Percentiles rank a stretch among this genome's conserved stretches.
phyloP scores from a whole-genome alignment of 2,113 vertebrate species.

The Oncorhynchus clarkii region DNA sequence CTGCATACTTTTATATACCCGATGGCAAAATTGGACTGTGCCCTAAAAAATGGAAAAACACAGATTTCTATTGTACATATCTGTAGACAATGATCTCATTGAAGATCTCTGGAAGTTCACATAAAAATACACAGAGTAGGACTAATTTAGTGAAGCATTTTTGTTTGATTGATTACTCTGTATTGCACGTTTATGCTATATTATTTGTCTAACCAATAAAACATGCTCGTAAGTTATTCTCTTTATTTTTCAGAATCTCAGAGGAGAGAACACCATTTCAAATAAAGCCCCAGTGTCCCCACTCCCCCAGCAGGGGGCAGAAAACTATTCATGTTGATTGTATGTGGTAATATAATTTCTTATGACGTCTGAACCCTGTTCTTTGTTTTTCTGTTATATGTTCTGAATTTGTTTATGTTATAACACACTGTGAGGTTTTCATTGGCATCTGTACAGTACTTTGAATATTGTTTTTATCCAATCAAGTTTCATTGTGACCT shows the following conservation, averaged over 20 bases:
- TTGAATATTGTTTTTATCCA: not conserved
- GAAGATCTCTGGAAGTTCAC: not conserved
- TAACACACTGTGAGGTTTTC: not conserved
- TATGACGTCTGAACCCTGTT: not conserved
- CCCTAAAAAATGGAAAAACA: not conserved
- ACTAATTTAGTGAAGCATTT: no score
- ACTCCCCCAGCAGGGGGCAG: conserved; percentile 54
- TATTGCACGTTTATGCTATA: not conserved
- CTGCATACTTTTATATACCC: not conserved
- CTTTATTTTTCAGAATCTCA: not conserved
- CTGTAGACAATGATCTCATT: not conserved
- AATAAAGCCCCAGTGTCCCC: not conserved
- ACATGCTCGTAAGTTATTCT: not conserved
- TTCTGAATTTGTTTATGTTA: not conserved
- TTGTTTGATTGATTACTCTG: no score
- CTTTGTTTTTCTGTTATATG: not conserved
- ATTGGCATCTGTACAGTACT: not conserved
- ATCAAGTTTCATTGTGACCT: not conserved
- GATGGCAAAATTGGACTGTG: not conserved
- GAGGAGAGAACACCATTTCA: not conserved
- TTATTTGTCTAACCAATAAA: not conserved
- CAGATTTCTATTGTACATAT: not conserved
- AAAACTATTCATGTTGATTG: conserved; percentile 2
- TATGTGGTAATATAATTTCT: not conserved
- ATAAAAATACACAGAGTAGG: no score